Evolutionary conservation across 2,113 vertebrate genomes (phyloP).

Genomic region (Sula dactylatra): DNA sequence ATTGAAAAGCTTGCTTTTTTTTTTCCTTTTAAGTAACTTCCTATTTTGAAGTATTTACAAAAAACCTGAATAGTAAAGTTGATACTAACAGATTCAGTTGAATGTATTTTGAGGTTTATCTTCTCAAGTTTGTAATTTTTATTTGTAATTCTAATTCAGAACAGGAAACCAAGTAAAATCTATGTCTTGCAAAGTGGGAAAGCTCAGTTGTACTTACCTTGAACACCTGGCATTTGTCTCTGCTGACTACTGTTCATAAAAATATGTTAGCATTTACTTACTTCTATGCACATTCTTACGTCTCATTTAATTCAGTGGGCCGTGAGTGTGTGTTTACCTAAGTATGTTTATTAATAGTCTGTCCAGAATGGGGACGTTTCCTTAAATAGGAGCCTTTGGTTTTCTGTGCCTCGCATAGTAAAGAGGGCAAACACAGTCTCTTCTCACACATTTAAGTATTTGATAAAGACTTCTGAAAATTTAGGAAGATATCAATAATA

Average conservation of each 20-base stretch:
- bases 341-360: background rate
- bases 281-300: background rate
- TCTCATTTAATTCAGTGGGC: background rate
- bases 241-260: background rate
- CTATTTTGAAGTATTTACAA: background rate
- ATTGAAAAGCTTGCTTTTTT: background rate
- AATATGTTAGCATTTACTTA: background rate
- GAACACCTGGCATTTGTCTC: background rate
- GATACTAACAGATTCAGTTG: background rate
- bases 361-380: background rate
- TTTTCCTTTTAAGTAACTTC: background rate
- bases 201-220: background rate
- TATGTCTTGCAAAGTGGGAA: background rate
- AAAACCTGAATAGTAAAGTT: background rate
- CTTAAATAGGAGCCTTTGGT: background rate
- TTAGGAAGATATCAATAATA: background rate
- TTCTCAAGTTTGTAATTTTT: background rate
- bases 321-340: background rate
- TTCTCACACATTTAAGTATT: background rate
- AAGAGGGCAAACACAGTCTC: background rate
- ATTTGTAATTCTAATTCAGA: background rate
- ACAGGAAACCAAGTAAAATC: background rate
- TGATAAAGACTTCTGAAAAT: background rate
- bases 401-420: background rate
- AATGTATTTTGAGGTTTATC: background rate